phyloP scores from a whole-genome alignment of 2,888 invertebrate species.

The Iselma pallidipennis region DNA sequence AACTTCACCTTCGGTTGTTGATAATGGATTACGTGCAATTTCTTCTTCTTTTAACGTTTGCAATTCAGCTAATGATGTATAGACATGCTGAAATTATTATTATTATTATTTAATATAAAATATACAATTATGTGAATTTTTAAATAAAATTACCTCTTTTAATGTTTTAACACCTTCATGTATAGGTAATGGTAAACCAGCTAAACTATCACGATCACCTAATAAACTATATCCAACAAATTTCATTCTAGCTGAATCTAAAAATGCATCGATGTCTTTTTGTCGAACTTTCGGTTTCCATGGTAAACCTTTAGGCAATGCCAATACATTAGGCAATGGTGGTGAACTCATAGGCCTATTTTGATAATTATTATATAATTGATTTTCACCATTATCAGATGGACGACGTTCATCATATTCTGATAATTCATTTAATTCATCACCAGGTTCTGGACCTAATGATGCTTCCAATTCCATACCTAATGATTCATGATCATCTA shows the following conservation, averaged over 20 bases:
- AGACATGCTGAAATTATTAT: constrained; percentile 74
- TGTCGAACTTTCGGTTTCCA: constrained; percentile 97
- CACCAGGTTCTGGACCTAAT: constrained; percentile 63
- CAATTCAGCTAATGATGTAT: constrained; percentile 89
- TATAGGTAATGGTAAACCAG: constrained; percentile 95
- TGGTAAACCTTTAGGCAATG: constrained; percentile 67
- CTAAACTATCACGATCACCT: constrained; percentile 84
- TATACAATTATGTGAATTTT: not conserved
- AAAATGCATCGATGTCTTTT: constrained; percentile 89
- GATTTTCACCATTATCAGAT: constrained; percentile 51
- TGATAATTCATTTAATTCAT: constrained; percentile 59
- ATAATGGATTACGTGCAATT: constrained; percentile 88
- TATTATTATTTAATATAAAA: not conserved
- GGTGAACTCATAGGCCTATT: constrained; percentile 43
- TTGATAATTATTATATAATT: constrained; percentile 46
- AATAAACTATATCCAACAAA: constrained; percentile 94
- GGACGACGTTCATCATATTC: constrained; percentile 60
- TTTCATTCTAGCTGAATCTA: constrained; percentile 89
- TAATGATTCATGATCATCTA: constrained; percentile 79
- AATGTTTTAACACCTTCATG: constrained; percentile 93
- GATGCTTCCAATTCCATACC: constrained; percentile 72
- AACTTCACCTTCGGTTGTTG: constrained; percentile 78
- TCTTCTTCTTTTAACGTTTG: constrained; percentile 92
- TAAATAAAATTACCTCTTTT: constrained; percentile 61
- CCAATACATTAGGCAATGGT: constrained; percentile 30